Percentiles rank a stretch among this genome's conserved stretches.
These are phyloP conservation scores for Falcaria lacertinaria DNA, from an alignment of 2,888 invertebrate species.

Conservation along the genomic window DNA sequence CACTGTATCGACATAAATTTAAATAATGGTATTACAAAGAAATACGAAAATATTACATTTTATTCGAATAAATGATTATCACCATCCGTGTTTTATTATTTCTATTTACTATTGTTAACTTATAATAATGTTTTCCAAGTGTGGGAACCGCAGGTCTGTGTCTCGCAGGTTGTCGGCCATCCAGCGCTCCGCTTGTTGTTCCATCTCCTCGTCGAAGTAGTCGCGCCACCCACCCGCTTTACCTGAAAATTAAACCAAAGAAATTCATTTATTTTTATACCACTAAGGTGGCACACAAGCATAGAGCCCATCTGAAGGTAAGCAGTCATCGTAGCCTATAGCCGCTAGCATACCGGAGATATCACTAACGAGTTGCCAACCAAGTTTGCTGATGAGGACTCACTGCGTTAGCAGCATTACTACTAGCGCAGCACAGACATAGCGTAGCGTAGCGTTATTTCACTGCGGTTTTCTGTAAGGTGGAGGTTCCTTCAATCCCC, in stretches of 20 bases:
- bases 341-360: no score
- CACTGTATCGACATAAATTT: constrained; percentile 65
- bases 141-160: constrained; percentile 81
- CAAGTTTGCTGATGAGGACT: no score
- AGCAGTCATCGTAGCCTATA: no score
- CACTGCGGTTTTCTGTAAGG: no score
- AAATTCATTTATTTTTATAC: no score
- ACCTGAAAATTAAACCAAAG: constrained; percentile 52
- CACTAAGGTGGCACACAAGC: no score
- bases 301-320: no score
- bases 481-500: no score
- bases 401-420: no score
- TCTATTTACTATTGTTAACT: constrained; percentile 26
- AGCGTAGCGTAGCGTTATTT: no score
- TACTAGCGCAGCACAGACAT: no score
- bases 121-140: constrained; percentile 18
- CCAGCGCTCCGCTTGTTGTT: constrained; percentile 84
- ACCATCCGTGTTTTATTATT: constrained; percentile 47
- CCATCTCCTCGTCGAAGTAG: constrained; percentile 84
- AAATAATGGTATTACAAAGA: constrained; percentile 77
- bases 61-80: constrained; percentile 77
- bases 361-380: no score
- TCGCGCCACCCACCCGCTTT: constrained; percentile 85
- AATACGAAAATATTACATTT: constrained; percentile 74
- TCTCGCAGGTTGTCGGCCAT: constrained; percentile 81